Evolutionary conservation across 2,797 vertebrate genomes (phyloP).

Genomic region (Zenarchopterus dispar): DNA sequence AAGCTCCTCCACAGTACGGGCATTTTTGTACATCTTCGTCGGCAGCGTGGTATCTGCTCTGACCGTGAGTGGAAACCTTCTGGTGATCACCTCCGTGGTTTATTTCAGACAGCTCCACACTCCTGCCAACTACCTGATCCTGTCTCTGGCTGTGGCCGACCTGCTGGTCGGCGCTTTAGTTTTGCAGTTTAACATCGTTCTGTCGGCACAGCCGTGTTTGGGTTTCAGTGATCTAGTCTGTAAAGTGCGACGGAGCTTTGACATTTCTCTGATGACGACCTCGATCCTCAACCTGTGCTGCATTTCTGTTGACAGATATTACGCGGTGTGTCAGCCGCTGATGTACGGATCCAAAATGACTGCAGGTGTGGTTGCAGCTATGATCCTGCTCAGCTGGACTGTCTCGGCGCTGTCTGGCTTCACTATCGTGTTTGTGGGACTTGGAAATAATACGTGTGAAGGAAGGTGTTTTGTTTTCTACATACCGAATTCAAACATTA

Average conservation of each 20-base stretch:
- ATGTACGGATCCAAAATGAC: conserved; percentile 33
- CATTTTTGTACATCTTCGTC: neutral
- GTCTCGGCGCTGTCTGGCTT: conserved; percentile 81
- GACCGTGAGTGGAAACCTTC: neutral
- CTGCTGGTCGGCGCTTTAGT: conserved; percentile 5
- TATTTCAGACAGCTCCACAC: conserved; percentile 4
- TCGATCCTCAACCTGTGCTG: conserved; percentile 81
- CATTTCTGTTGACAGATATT: conserved; percentile 73
- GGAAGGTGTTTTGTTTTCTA: neutral
- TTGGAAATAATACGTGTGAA: conserved; percentile 70
- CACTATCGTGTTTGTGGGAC: conserved; percentile 79
- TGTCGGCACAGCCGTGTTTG: conserved; percentile 77
- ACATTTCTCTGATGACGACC: conserved; percentile 75
- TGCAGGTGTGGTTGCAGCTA: conserved; percentile 31
- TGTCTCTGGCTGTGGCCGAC: conserved; percentile 4
- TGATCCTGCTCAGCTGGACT: conserved; percentile 85
- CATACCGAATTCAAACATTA: conserved; percentile 14
- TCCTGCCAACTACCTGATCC: neutral
- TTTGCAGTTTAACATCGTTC: conserved; percentile 32
- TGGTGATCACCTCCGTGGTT: neutral
- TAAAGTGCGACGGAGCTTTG: conserved; percentile 74
- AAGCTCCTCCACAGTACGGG: neutral
- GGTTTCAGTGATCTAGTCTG: conserved; percentile 73
- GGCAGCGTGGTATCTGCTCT: neutral
- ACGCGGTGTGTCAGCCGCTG: conserved; percentile 35